These are phyloP conservation scores for Psittacula derbiana DNA, from an alignment of 2,797 vertebrate species.

Conservation along the genomic window DNA sequence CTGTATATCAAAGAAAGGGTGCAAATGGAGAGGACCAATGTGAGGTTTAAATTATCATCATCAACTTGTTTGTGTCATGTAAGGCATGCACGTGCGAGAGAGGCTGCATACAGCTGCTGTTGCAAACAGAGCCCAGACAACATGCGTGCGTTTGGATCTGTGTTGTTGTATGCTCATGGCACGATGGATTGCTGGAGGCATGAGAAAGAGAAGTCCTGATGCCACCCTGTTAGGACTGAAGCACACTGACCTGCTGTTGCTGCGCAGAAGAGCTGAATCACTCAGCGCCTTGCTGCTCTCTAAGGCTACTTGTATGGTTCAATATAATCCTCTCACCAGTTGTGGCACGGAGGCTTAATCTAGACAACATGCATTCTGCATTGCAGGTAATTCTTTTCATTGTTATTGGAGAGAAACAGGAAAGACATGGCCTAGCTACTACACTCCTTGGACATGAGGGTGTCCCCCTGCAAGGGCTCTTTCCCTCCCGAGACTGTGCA, in stretches of 20 bases:
- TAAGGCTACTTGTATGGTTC: background rate
- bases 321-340: background rate
- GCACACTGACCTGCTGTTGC: background rate
- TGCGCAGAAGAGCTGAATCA: background rate
- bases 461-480: background rate
- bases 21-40: background rate
- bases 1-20: background rate
- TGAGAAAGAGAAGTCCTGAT: background rate
- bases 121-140: background rate
- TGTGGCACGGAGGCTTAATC: background rate
- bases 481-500: background rate
- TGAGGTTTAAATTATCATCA: background rate
- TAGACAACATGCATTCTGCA: background rate
- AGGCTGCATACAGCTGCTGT: background rate
- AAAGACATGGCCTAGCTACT: background rate
- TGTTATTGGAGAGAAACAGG: background rate
- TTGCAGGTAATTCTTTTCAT: background rate
- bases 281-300: background rate
- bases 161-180: background rate
- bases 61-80: background rate
- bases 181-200: background rate
- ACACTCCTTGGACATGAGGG: background rate
- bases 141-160: rapidly evolving
- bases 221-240: background rate
- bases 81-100: background rate